phyloP scores from a whole-genome alignment of 2,888 invertebrate species.

The Euphydryas editha region DNA sequence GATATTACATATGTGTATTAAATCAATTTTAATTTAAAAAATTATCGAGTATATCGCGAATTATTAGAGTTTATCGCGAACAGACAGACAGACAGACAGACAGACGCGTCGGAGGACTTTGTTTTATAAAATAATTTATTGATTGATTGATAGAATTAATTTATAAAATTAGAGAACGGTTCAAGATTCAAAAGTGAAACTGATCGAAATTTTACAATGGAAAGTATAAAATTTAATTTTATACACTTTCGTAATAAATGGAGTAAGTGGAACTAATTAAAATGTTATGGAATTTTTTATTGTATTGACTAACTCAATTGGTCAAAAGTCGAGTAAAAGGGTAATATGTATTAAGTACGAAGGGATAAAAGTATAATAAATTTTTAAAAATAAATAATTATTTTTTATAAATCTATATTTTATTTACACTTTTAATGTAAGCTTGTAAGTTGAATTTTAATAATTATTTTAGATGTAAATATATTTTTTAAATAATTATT shows the following conservation, averaged over 20 bases:
- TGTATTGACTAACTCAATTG: neutral
- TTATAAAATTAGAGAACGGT: neutral
- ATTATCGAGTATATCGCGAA: too few species aligned
- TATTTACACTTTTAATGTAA: too few species aligned
- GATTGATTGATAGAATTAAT: too few species aligned
- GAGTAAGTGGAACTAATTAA: conserved; percentile 6
- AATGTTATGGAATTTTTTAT: conserved; percentile 5
- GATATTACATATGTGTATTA: too few species aligned
- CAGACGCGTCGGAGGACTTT: too few species aligned
- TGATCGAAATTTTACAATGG: neutral
- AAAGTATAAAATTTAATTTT: conserved; percentile 12
- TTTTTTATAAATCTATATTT: neutral
- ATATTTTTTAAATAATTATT: too few species aligned
- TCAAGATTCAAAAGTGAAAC: neutral
- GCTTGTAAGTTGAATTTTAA: too few species aligned
- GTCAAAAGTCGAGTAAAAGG: conserved; percentile 4
- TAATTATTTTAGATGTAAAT: too few species aligned
- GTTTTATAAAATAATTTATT: neutral
- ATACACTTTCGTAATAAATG: conserved; percentile 7
- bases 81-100: too few species aligned
- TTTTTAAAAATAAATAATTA: neutral
- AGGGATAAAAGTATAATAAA: neutral
- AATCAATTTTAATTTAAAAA: too few species aligned
- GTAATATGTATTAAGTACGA: neutral
- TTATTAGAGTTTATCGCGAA: too few species aligned